Base-by-base conservation (phyloP, 2,113 vertebrate species). In the Salvelinus fontinalis region DNA sequence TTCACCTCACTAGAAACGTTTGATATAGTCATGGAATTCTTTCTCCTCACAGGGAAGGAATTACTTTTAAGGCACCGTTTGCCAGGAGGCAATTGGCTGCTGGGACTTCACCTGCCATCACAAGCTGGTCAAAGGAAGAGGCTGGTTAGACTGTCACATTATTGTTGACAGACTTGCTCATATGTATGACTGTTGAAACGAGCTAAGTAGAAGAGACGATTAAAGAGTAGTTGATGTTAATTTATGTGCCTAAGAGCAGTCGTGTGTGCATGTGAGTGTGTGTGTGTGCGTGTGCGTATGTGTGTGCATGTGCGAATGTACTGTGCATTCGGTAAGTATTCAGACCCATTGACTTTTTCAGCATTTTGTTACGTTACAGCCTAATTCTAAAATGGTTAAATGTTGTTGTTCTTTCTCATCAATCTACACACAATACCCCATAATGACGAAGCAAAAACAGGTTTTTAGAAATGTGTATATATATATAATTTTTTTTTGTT, bases 1-100 rank as follows among this genome's bases (percentile, higher is more conserved):
- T 85, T 82, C 73, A 81, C 75, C 73, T 64, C 57, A 71, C 29
- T 67, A 76, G 24, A 79, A 68, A 83, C 65, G 76, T 81, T 2
- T 20, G 54, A 49, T 67, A 0, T 70, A 73, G 67, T 6, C 22
- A 67, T 16, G 44, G 24, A 68, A 80, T 78, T 54, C 39, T 75
- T 29, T 77, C 68, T 73, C n/a, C 27, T 57, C 49, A 65, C 69
- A 67, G 39, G 76, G 57, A 65, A 64, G 74, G 34, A 65, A 64
- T 75, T 18, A 5, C 27, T 51, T 72, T 67, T 73, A 60, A n/a
- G 9, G 18, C 68, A 48, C 6, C 27, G 24, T 22, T 68, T 34
- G 31, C 13, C 31, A 39, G 66, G 18, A 27, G 12, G 16, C 16
- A 67, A 34, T n/a, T 14, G 27, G 13, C 31, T 68, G 27, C 16